Conservation (phyloP, 2,888 invertebrate genomes). For the Agrotis segetum region DNA sequence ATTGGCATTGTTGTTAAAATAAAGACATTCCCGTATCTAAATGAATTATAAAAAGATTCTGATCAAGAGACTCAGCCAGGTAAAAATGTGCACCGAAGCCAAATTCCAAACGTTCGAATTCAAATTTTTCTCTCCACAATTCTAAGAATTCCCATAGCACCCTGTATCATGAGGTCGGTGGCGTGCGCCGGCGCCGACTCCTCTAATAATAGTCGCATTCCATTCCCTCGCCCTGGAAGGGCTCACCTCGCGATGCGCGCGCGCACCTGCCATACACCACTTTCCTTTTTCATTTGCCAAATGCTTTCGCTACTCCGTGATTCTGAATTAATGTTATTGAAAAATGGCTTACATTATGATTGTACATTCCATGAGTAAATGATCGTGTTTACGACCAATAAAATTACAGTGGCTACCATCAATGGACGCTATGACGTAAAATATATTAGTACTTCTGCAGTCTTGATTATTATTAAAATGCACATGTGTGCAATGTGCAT, state of each 20-base stretch:
- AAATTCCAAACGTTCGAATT: conserved; percentile 33
- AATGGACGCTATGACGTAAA: conserved; percentile 39
- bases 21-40: neutral
- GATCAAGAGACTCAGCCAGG: neutral
- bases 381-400: conserved; percentile 45
- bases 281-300: conserved; percentile 86
- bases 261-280: conserved; percentile 82
- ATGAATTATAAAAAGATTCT: neutral
- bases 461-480: conserved; percentile 17
- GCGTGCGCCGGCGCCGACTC: conserved; percentile 84
- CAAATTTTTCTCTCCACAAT: conserved; percentile 34
- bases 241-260: conserved; percentile 71
- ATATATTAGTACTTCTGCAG: conserved; percentile 17
- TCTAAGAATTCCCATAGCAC: conserved; percentile 59
- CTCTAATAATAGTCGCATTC: conserved; percentile 89
- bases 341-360: conserved; percentile 48
- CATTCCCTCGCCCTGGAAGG: conserved; percentile 77
- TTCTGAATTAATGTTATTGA: conserved; percentile 61
- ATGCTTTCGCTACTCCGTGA: conserved; percentile 75
- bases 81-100: conserved; percentile 16
- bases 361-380: conserved; percentile 31
- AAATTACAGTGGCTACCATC: conserved; percentile 20
- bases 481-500: conserved; percentile 39
- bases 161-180: conserved; percentile 76
- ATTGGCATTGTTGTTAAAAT: neutral